Evolutionary conservation across 30 jellyfish, hydroid and myxozoan genomes (phyloP).

Genomic region (Pseudorhiza aurosa): DNA sequence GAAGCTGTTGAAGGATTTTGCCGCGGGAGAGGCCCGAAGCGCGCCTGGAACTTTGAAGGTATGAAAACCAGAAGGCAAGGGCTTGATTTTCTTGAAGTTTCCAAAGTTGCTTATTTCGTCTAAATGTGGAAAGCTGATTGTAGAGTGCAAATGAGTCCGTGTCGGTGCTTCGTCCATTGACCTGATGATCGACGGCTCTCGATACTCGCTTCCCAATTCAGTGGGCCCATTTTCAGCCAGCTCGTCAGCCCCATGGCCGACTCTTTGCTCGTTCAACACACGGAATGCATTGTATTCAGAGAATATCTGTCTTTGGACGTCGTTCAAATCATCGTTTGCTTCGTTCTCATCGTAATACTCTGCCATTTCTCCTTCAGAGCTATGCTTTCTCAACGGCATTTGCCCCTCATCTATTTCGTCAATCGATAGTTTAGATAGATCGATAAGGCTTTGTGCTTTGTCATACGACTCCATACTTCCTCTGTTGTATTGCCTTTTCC

Average conservation of each 20-base stretch:
- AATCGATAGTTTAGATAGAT: constrained; percentile 23
- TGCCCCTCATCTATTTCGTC: constrained; percentile 51
- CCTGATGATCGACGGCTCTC: background rate
- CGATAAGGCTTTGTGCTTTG: constrained; percentile 52
- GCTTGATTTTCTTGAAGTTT: constrained; percentile 23
- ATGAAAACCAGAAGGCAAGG: background rate
- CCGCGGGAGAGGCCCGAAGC: constrained; percentile 63
- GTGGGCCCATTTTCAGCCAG: background rate
- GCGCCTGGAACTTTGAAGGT: constrained; percentile 67
- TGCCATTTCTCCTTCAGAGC: constrained; percentile 34
- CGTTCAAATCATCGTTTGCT: background rate
- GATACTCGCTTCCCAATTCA: background rate
- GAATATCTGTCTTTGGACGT: background rate
- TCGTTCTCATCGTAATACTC: background rate
- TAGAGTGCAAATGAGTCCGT: constrained; percentile 14
- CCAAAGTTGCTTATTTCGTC: constrained; percentile 49
- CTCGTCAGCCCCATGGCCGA: background rate
- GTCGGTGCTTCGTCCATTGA: background rate
- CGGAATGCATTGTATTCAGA: too few species aligned
- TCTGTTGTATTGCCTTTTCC: background rate
- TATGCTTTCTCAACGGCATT: constrained; percentile 15
- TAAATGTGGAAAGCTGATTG: constrained; percentile 46
- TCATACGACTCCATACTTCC: constrained; percentile 10
- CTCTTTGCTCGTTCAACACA: background rate
- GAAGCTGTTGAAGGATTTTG: constrained; percentile 55